Conservation (phyloP, 2,797 vertebrate species). For the Kryptopterus vitreolus region DNA sequence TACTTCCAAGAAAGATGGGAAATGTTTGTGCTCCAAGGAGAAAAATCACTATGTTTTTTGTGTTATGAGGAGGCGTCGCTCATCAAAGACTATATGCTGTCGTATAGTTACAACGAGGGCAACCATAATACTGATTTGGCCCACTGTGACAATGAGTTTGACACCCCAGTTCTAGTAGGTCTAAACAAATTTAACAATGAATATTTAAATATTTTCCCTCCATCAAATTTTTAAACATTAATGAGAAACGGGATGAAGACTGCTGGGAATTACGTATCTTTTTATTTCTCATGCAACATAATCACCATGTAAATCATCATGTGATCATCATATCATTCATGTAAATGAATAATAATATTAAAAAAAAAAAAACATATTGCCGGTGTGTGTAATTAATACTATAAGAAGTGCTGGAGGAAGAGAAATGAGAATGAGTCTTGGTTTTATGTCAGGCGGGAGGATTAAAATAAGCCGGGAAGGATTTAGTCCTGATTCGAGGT, state of each 20-base stretch:
- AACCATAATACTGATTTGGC: too few species aligned
- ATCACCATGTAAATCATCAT: not conserved
- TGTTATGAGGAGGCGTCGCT: too few species aligned
- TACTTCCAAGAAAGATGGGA: too few species aligned
- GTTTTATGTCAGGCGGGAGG: conserved; percentile 15
- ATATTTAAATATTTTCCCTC: conserved; percentile 23
- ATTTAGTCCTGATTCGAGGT: not conserved
- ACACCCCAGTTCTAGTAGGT: too few species aligned
- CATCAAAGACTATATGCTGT: too few species aligned
- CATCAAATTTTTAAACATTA: conserved; percentile 7
- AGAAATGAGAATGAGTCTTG: not conserved
- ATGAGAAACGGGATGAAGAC: conserved; percentile 3
- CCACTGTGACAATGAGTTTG: too few species aligned
- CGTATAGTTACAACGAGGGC: too few species aligned
- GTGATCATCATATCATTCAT: not conserved
- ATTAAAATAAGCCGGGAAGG: conserved; percentile 22
- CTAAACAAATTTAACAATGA: too few species aligned
- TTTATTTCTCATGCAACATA: not conserved
- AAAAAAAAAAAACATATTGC: too few species aligned
- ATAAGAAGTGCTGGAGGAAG: not conserved
- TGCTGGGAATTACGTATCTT: not conserved
- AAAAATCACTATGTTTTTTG: too few species aligned
- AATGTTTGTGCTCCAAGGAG: too few species aligned
- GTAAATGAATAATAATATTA: too few species aligned
- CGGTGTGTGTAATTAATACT: conserved; percentile 13